Percentiles rank a stretch among this genome's conserved stretches.
Conservation (phyloP, 2,888 invertebrate species). For the Anoplius nigerrimus region DNA sequence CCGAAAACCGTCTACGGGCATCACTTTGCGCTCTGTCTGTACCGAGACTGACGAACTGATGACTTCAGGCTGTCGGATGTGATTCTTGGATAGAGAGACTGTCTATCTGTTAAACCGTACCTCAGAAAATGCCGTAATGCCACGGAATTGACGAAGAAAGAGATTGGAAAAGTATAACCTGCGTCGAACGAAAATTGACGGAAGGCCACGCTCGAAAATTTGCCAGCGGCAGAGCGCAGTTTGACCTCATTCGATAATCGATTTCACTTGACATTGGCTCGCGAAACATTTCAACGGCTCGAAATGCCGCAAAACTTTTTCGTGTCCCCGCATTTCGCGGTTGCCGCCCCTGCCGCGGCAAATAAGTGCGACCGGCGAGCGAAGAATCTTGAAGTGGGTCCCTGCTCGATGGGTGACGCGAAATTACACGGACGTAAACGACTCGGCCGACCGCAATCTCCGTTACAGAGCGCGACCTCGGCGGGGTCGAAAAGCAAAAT, state of each 20-base stretch:
- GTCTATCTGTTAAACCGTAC: too few relatives aligned
- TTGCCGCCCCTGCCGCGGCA: too few relatives aligned
- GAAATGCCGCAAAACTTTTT: too few relatives aligned
- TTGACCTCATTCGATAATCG: not conserved
- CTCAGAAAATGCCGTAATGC: too few relatives aligned
- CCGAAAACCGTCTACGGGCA: slow-evolving; percentile 11
- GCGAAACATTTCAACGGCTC: slow-evolving; percentile 25
- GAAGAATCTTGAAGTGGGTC: too few relatives aligned
- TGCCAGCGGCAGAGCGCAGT: slow-evolving; percentile 13
- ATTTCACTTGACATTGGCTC: not conserved
- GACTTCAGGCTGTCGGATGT: not conserved
- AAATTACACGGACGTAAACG: slow-evolving; percentile 60
- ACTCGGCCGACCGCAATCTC: slow-evolving; percentile 48
- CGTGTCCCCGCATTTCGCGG: too few relatives aligned
- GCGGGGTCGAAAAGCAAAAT: slow-evolving; percentile 52
- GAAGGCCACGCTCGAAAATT: slow-evolving; percentile 18
- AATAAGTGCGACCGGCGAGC: too few relatives aligned
- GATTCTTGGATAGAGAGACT: too few relatives aligned
- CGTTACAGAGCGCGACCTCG: slow-evolving; percentile 25
- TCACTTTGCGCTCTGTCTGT: too few relatives aligned
- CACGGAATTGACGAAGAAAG: too few relatives aligned
- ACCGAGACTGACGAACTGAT: too few relatives aligned
- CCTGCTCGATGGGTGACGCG: slow-evolving; percentile 10
- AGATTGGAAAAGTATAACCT: too few relatives aligned
- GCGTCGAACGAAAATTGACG: not conserved